A percentile compares a stretch with the other conserved stretches of the same genome.
phyloP scores from a whole-genome alignment of 1,140 invertebrate genomes.

The Euura saliciscinereae region DNA sequence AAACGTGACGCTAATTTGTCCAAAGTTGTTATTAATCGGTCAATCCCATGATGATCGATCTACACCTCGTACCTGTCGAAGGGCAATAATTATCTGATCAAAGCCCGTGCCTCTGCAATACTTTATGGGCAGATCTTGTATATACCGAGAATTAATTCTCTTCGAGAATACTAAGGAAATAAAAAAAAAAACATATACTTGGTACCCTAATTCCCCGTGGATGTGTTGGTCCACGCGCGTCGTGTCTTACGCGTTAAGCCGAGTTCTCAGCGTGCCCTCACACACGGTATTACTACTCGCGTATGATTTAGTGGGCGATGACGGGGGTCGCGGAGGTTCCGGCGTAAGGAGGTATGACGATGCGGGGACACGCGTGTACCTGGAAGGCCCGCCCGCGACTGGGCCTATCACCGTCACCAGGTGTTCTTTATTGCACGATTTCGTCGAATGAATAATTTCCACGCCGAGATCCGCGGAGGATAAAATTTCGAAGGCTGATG shows the following conservation, averaged over 20 bases:
- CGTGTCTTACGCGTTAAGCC: constrained; percentile 35
- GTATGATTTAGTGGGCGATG: not conserved
- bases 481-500: too few species aligned
- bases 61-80: too few species aligned
- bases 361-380: constrained; percentile 59
- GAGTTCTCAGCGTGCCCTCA: constrained; percentile 42
- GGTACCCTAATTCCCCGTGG: not conserved
- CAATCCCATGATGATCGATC: too few species aligned
- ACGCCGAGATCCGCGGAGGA: too few species aligned
- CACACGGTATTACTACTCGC: constrained; percentile 26
- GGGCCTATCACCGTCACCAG: constrained; percentile 35
- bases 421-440: constrained; percentile 51
- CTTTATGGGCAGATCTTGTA: too few species aligned
- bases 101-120: too few species aligned
- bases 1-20: too few species aligned
- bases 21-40: too few species aligned
- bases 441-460: constrained; percentile 18
- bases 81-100: too few species aligned
- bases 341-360: constrained; percentile 58
- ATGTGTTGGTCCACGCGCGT: not conserved
- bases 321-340: not conserved
- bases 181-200: too few species aligned
- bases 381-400: constrained; percentile 42
- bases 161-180: too few species aligned
- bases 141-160: too few species aligned